Evolutionary conservation across 2,797 vertebrate genomes (phyloP).

Genomic region (Scolopax rusticola): DNA sequence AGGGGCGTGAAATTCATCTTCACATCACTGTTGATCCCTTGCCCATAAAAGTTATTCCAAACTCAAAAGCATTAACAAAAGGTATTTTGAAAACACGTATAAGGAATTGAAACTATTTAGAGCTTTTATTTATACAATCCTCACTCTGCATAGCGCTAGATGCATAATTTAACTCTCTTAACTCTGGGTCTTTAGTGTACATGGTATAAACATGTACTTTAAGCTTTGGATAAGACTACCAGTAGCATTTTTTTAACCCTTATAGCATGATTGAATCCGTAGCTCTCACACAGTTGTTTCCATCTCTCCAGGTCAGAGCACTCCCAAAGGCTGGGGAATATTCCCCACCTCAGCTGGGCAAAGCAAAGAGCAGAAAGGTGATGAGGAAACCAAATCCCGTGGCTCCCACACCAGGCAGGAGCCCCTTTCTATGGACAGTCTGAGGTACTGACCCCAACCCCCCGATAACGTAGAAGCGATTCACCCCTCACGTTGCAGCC

Average conservation of each 20-base stretch:
- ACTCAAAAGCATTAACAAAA: constrained; percentile 31
- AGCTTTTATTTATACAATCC: background rate
- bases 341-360: background rate
- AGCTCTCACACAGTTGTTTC: background rate
- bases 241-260: constrained; percentile 6
- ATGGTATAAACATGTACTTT: background rate
- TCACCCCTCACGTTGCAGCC: constrained; percentile 2
- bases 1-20: constrained; percentile 48
- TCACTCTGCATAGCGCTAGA: background rate
- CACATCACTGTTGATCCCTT: constrained; percentile 23
- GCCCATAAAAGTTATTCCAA: constrained; percentile 44
- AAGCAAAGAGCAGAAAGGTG: background rate
- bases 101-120: constrained; percentile 24
- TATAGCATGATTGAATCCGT: background rate
- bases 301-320: background rate
- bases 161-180: background rate
- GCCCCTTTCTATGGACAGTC: background rate
- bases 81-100: constrained; percentile 32
- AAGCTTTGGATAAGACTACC: background rate
- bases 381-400: background rate
- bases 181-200: background rate
- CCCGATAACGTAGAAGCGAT: background rate
- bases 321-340: background rate
- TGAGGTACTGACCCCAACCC: constrained; percentile 13
- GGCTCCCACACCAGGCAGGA: fast-evolving